These are phyloP conservation scores for Melanotaenia parkinsoni DNA, from an alignment of 2,797 vertebrate genomes.

Conservation along the genomic window DNA sequence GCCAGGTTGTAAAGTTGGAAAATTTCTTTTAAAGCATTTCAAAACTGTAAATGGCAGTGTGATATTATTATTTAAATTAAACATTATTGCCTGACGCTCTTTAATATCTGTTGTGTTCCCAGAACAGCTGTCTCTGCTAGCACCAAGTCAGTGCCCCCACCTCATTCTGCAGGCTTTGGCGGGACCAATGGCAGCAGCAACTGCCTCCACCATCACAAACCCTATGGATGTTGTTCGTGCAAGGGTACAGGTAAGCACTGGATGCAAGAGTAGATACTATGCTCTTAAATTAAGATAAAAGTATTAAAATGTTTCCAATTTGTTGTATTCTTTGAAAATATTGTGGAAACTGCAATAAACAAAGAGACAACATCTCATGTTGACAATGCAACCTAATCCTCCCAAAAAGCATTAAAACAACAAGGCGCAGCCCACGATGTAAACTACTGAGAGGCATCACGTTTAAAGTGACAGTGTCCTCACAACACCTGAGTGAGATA, in stretches of 20 bases:
- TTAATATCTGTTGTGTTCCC: conserved; percentile 35
- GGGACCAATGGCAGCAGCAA: conserved; percentile 93
- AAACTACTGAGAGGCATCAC: too few relatives aligned
- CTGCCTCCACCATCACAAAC: conserved; percentile 95
- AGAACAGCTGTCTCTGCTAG: conserved; percentile 93
- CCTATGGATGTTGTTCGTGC: conserved; percentile 97
- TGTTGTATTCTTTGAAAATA: too few relatives aligned
- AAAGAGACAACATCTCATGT: too few relatives aligned
- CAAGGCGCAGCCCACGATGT: too few relatives aligned
- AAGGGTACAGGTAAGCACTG: conserved; percentile 89
- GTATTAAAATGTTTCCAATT: too few relatives aligned
- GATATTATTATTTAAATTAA: background rate
- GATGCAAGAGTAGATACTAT: background rate
- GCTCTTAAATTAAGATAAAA: too few relatives aligned
- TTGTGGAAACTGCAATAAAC: too few relatives aligned
- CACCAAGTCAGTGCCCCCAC: conserved; percentile 93
- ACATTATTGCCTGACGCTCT: background rate
- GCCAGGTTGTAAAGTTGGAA: background rate
- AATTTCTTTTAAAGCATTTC: background rate
- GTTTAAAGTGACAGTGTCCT: too few relatives aligned
- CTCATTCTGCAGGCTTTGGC: conserved; percentile 94
- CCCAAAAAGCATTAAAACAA: too few relatives aligned
- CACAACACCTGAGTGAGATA: too few relatives aligned
- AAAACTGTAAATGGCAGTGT: background rate
- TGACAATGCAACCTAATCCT: too few relatives aligned